A percentile compares a stretch with the other conserved stretches of the same genome.
These are phyloP conservation scores for Anas platyrhynchos DNA, from an alignment of 2,113 vertebrate species.

Conservation along the genomic window DNA sequence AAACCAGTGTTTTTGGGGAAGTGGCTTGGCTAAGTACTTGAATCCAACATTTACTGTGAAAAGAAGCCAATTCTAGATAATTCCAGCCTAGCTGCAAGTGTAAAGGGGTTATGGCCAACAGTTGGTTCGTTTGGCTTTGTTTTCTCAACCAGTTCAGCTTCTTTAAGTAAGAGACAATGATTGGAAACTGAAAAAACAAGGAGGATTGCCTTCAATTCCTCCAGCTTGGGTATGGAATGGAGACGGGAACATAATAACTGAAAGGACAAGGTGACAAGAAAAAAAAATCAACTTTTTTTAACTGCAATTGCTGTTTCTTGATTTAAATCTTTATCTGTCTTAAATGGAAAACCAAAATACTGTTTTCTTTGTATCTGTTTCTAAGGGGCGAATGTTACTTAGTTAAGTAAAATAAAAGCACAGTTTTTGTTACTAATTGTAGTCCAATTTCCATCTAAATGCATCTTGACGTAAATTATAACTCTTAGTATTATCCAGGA, in stretches of 20 bases:
- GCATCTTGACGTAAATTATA: background rate
- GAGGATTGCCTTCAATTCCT: background rate
- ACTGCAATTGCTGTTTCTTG: background rate
- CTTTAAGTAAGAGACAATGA: background rate
- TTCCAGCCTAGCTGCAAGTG: background rate
- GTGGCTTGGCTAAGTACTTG: background rate
- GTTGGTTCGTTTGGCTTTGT: background rate
- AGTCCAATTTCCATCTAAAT: background rate
- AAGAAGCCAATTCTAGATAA: background rate
- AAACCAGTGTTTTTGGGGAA: background rate
- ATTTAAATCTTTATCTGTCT: background rate
- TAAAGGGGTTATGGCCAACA: background rate
- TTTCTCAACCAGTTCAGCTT: background rate
- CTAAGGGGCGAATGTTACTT: background rate
- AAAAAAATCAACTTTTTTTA: background rate
- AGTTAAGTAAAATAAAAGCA: background rate
- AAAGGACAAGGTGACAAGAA: background rate
- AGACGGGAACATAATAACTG: background rate
- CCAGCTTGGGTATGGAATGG: background rate
- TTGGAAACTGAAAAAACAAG: background rate
- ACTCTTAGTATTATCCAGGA: background rate
- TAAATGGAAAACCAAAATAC: background rate
- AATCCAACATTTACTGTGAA: background rate
- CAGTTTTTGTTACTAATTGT: background rate
- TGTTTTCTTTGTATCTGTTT: background rate